Evolutionary conservation across 2,797 vertebrate species (phyloP), one percentile per base, ranked within the genome.

Genomic region (Alcedo quadribrachys): DNA sequence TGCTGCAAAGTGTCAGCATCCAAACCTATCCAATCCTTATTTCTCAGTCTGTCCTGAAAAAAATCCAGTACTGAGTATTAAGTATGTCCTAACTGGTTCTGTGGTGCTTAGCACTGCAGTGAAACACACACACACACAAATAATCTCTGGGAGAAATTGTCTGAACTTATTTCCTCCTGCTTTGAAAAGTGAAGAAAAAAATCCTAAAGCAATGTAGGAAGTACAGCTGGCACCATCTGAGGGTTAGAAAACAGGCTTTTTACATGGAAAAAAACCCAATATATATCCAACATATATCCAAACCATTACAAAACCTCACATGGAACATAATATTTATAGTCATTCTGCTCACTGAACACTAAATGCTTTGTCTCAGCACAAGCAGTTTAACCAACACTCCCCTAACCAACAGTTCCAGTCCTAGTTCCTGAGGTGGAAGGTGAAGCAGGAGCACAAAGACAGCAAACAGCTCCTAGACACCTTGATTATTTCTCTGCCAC

Each of bases 401-500:
- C 42, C 79, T 85, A 93, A 93, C 62, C 84, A 81, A 94, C n/a
- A 87, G 50, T 69, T 71, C 73, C 54, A 77, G 50, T 81, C 54
- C 65, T 55, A 84, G 74, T 73, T 82, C 89, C 57, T 78, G 86
- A 93, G 78, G 61, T 81, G 60, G 84, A 95, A 90, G 90, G 81
- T 94, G 92, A 95, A 93, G 66, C 43, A 91, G 80, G 28, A 81
- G 60, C 53, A 78, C 53, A 92, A 90, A 93, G 76, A 69, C 60
- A 80, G 60, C 66, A 57, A 89, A 76, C 68, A 92, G 82, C 65
- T 86, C 24, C 71, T 85, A 71, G 94, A 92, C 73, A 90, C 55
- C 75, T 94, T 89, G 58, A 94, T 94, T 92, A 95, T 74, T 95
- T 91, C 78, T 81, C 68, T 76, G 82, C 45, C 45, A 70, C 63